Evolutionary conservation across 1,140 invertebrate genomes (phyloP).

Genomic region (Zaprionus africanus): DNA sequence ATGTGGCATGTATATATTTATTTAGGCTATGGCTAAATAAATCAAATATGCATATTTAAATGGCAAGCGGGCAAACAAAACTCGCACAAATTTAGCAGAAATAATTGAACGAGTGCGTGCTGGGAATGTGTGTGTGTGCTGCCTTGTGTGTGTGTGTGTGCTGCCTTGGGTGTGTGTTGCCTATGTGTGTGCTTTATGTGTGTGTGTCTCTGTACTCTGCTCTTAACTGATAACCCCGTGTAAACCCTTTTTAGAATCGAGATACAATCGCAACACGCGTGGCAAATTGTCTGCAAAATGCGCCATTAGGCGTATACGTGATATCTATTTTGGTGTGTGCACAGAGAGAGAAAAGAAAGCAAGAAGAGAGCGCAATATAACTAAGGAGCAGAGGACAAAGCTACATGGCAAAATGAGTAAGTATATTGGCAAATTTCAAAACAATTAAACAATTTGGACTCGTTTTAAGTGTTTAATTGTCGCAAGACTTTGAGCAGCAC

Average conservation of each 20-base stretch:
- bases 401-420: slow-evolving; percentile 65
- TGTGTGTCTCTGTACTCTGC: not conserved
- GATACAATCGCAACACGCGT: slow-evolving; percentile 21
- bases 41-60: slow-evolving; percentile 77
- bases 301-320: slow-evolving; percentile 73
- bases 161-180: slow-evolving; percentile 22
- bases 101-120: slow-evolving; percentile 37
- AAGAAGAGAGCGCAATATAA: not conserved
- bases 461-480: slow-evolving; percentile 10
- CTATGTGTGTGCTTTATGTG: not conserved
- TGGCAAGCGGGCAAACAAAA: slow-evolving; percentile 54
- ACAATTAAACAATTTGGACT: not conserved
- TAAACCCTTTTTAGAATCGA: slow-evolving; percentile 25
- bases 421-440: slow-evolving; percentile 21
- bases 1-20: not conserved
- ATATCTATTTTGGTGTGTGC: slow-evolving; percentile 36
- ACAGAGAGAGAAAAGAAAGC: slow-evolving; percentile 6
- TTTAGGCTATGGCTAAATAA: slow-evolving; percentile 52
- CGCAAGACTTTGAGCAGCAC: not conserved
- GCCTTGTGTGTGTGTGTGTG: slow-evolving; percentile 21
- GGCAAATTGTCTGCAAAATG: slow-evolving; percentile 39
- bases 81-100: slow-evolving; percentile 44
- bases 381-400: not conserved
- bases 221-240: slow-evolving; percentile 38
- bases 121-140: slow-evolving; percentile 28